Percentiles rank a stretch among this genome's conserved stretches.
Evolutionary conservation across 2,113 vertebrate species (phyloP).

Genomic region (Bombycilla garrulus): DNA sequence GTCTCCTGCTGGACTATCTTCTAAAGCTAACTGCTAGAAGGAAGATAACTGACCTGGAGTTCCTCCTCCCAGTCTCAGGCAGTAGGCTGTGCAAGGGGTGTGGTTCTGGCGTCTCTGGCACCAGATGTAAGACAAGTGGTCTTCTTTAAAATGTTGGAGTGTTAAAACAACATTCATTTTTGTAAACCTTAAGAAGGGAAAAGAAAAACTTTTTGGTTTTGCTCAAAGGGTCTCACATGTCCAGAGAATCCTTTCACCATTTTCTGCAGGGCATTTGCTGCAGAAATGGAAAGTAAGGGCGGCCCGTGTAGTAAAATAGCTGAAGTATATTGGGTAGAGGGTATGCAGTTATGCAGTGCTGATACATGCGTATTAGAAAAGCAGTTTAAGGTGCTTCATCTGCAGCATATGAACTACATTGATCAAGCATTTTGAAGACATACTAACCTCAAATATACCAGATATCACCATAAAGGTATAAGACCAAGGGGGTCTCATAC

Average conservation of each 20-base stretch:
- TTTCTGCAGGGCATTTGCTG: background rate
- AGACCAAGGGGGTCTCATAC: background rate
- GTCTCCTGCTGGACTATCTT: background rate
- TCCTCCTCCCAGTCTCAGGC: background rate
- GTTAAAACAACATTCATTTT: background rate
- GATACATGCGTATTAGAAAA: background rate
- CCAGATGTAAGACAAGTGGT: background rate
- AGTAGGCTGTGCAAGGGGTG: background rate
- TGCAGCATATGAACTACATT: background rate
- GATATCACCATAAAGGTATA: too few relatives aligned
- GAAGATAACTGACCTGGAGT: background rate
- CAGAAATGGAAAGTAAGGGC: background rate
- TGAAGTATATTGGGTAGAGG: background rate
- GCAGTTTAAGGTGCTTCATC: background rate
- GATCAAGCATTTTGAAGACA: background rate
- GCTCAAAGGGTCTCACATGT: background rate
- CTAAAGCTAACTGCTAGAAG: background rate
- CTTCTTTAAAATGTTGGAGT: background rate
- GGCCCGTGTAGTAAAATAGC: background rate
- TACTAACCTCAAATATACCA: background rate
- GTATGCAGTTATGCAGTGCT: background rate
- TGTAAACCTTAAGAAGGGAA: background rate
- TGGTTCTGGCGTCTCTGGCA: background rate
- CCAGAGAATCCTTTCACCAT: background rate
- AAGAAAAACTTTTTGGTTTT: background rate